These are phyloP conservation scores for Troides oblongomaculatus DNA, from an alignment of 2,888 invertebrate species.

Conservation along the genomic window DNA sequence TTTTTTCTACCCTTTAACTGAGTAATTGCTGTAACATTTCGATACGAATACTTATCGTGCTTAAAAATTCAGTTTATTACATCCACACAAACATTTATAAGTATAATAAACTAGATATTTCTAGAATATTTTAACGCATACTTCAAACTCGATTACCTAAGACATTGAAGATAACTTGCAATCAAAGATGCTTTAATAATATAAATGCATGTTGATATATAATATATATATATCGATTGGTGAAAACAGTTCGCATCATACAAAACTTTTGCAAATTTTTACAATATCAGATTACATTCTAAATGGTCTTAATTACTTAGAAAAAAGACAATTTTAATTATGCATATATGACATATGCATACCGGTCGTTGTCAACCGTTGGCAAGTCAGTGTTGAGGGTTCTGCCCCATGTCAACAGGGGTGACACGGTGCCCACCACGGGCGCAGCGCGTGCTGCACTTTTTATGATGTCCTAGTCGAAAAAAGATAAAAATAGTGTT, in stretches of 20 bases:
- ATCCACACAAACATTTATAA: conserved; percentile 4
- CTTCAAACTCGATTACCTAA: background rate
- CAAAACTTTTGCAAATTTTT: background rate
- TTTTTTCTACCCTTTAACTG: conserved; percentile 12
- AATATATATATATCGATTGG: background rate
- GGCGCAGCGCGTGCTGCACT: conserved; percentile 73
- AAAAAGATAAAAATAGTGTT: conserved; percentile 32
- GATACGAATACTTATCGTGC: background rate
- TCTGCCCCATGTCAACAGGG: conserved; percentile 72
- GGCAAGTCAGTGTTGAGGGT: conserved; percentile 73
- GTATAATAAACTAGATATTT: conserved; percentile 8
- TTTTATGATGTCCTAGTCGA: conserved; percentile 60
- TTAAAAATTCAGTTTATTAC: background rate
- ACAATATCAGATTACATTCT: background rate
- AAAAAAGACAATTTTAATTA: conserved; percentile 31
- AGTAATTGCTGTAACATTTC: conserved; percentile 17
- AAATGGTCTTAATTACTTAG: background rate
- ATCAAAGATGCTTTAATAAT: conserved; percentile 4
- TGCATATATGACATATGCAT: conserved; percentile 58
- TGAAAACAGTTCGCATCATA: conserved; percentile 4
- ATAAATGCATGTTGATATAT: conserved; percentile 27
- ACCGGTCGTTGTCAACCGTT: conserved; percentile 56
- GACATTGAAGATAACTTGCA: conserved; percentile 1
- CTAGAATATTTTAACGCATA: conserved; percentile 4
- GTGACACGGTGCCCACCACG: conserved; percentile 75